A percentile compares a stretch with the other conserved stretches of the same genome.
phyloP scores from a whole-genome alignment of 2,797 vertebrate genomes.

The Danio kyathit region DNA sequence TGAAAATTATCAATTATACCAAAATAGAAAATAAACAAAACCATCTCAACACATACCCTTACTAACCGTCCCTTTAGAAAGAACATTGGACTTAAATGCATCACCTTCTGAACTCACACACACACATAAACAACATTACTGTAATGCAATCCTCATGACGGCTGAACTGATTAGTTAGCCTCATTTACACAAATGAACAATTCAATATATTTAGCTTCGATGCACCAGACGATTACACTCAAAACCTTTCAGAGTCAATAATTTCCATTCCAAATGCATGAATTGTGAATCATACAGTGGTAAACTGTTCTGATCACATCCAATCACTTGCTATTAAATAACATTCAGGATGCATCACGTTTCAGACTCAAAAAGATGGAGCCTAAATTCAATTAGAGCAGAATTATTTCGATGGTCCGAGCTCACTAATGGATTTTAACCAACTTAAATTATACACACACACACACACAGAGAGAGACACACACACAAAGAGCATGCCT shows the following conservation, averaged over 20 bases:
- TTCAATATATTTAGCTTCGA: background rate
- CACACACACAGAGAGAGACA: background rate
- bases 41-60: background rate
- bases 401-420: background rate
- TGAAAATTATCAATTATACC: background rate
- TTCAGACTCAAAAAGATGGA: conserved; percentile 15
- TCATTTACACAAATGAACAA: conserved; percentile 5
- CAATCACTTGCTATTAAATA: background rate
- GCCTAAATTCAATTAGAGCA: background rate
- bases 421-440: background rate
- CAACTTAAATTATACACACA: background rate
- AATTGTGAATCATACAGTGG: background rate
- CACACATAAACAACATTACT: background rate
- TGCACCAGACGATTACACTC: conserved; percentile 3
- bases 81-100: background rate
- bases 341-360: conserved; percentile 6
- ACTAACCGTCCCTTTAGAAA: background rate
- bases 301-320: background rate
- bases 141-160: conserved; percentile 9
- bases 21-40: conserved; percentile 3
- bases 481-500: background rate
- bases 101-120: background rate
- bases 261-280: background rate
- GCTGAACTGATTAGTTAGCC: no score
- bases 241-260: conserved; percentile 1